phyloP scores from a whole-genome alignment of 92 coral and sea anemone species.

The Ricordea florida region DNA sequence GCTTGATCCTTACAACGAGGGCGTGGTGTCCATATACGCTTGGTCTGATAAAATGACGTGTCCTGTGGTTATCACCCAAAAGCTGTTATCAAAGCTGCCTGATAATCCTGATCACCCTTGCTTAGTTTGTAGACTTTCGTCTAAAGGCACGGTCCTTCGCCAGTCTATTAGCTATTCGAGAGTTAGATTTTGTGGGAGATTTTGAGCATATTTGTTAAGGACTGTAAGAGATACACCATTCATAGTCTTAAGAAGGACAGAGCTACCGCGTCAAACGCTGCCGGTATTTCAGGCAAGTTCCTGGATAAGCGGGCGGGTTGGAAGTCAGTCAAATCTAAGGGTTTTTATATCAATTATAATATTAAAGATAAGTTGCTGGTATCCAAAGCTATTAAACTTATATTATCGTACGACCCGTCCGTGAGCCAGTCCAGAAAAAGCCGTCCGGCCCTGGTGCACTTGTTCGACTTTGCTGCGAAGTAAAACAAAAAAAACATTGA shows the following conservation, averaged over 20 bases:
- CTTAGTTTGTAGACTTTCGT: slow-evolving; percentile 33
- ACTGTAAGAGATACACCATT: slow-evolving; percentile 15
- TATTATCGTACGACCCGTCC: too few species aligned
- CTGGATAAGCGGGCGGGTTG: slow-evolving; percentile 45
- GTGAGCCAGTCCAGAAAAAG: too few species aligned
- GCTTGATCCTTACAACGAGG: too few species aligned
- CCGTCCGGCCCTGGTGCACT: too few species aligned
- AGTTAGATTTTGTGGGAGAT: slow-evolving; percentile 28
- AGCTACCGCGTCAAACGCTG: slow-evolving; percentile 24
- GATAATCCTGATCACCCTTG: slow-evolving; percentile 17
- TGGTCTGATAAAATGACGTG: too few species aligned
- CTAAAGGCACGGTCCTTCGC: background rate
- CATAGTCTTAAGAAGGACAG: slow-evolving; percentile 54
- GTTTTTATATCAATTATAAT: slow-evolving; percentile 1
- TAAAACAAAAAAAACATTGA: too few species aligned
- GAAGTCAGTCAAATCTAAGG: slow-evolving; percentile 34
- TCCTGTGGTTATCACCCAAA: too few species aligned
- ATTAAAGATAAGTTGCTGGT: slow-evolving; percentile 20
- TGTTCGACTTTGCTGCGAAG: too few species aligned
- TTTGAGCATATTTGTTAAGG: background rate
- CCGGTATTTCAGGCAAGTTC: slow-evolving; percentile 19
- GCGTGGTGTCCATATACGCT: too few species aligned
- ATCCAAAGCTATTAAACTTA: slow-evolving; percentile 4
- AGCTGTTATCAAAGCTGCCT: too few species aligned
- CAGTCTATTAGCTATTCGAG: slow-evolving; percentile 40